phyloP scores from a whole-genome alignment of 2,113 vertebrate genomes.

The Melanostigma gelatinosum region DNA sequence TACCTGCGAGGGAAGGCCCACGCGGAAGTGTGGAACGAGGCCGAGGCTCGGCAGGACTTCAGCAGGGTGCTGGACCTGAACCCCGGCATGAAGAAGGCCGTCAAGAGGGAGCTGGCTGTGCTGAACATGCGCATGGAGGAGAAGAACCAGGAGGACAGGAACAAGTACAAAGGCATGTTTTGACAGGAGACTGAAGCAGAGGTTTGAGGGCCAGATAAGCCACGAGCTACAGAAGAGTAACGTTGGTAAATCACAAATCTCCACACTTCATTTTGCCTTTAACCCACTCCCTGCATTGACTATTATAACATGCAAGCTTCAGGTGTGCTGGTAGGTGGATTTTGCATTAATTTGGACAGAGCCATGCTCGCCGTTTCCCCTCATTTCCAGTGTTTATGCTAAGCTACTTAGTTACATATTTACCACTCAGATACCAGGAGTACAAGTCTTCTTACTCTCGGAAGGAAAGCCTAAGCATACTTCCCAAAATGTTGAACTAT shows the following conservation, averaged over 20 bases:
- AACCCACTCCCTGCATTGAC: background rate
- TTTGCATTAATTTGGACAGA: too few species aligned
- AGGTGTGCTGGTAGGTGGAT: too few species aligned
- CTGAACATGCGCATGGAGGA: slow-evolving; percentile 87
- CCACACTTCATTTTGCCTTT: background rate
- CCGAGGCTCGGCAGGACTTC: slow-evolving; percentile 84
- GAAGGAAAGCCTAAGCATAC: background rate
- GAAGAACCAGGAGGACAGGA: slow-evolving; percentile 86
- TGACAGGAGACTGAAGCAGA: slow-evolving; percentile 19
- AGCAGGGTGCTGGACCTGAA: slow-evolving; percentile 87
- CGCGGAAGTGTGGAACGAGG: slow-evolving; percentile 88
- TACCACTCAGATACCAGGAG: background rate
- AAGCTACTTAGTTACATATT: background rate
- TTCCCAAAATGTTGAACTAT: background rate
- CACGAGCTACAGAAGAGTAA: background rate
- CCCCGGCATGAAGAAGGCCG: slow-evolving; percentile 84
- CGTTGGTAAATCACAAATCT: background rate
- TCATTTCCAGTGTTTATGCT: background rate
- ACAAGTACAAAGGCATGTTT: slow-evolving; percentile 87
- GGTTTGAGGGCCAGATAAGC: background rate
- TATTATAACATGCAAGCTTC: too few species aligned
- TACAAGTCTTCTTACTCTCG: background rate
- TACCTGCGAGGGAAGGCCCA: slow-evolving; percentile 89
- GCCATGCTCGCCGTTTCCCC: too few species aligned
- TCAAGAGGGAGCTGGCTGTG: slow-evolving; percentile 84